Base-by-base conservation (phyloP, 2,888 invertebrate species). In the Erannis defoliaria region DNA sequence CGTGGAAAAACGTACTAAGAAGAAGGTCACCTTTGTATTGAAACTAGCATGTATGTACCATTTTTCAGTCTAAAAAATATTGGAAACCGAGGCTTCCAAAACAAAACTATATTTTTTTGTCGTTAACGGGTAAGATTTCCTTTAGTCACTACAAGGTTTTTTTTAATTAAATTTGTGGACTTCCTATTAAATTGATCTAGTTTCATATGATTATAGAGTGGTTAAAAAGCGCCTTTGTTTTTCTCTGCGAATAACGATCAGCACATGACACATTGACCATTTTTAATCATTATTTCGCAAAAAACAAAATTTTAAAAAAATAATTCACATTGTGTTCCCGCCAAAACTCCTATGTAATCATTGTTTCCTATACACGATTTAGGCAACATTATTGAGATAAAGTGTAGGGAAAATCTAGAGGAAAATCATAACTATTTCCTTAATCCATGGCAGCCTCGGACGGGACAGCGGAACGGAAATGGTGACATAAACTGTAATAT, bases 331-430 rank as follows among this genome's bases (percentile, higher is more conserved):
- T n/a, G n/a, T n/a, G n/a, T 26, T 14, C 4, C 14, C 3, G 26
- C 4, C 26, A 2, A 45, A 26, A 42, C 16, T 31, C 42, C 19
- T 9, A 35, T 21, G 12, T 38, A 18, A 38, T 38, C 38, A 18
- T 38, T 38, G 26, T 37, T 33, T 54, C 43, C 18, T 26, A 46
- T 38, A 46, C 16, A 26, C 6, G 38, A 50, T 57, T 18, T 35
- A 19, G 14, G 29, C 35, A 26, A 49, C 12, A 14, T 51, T 45
- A 58, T 45, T 29, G 60, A 68, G 50, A 72, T 71, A 66, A 62
- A 71, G 73, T 71, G 67, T 65, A 69, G 73, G 73, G 69, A 72
- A 75, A 68, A 67, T 65, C 67, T 64, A 60, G 69, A 72, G 74
- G 70, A 73, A 75, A 68, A 67, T 65, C 67, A 66, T 62, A 66